Percentiles rank a stretch among this genome's conserved stretches.
Evolutionary conservation across 2,797 vertebrate species (phyloP).

Genomic region (Enteromius mattozi): DNA sequence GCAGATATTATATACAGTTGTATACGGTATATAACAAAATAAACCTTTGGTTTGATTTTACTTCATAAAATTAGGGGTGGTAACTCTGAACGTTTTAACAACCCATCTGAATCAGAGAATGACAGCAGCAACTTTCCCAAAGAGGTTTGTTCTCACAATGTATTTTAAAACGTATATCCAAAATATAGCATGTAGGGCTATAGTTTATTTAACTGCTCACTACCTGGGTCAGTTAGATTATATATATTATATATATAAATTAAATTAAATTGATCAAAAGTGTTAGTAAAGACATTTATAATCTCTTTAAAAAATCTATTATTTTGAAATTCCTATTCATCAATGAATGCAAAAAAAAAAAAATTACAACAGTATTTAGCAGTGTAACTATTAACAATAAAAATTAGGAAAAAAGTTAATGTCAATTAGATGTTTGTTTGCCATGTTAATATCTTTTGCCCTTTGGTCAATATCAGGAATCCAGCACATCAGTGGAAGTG

Average conservation of each 20-base stretch:
- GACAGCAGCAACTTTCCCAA: not conserved
- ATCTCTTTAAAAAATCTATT: not conserved
- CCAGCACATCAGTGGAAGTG: slow-evolving; percentile 64
- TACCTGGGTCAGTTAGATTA: not conserved
- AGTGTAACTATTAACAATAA: not conserved
- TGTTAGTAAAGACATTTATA: not conserved
- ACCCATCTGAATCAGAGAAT: slow-evolving; percentile 16
- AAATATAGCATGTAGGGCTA: not conserved
- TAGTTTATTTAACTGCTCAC: not conserved
- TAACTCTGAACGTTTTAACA: not conserved
- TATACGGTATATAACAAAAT: not conserved
- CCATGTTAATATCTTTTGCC: slow-evolving; percentile 3
- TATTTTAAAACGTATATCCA: slow-evolving; percentile 9
- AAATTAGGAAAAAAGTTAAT: not conserved
- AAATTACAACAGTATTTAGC: not conserved
- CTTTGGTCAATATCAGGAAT: slow-evolving; percentile 46
- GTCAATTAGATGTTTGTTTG: not conserved
- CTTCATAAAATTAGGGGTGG: slow-evolving; percentile 30
- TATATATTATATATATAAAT: no score
- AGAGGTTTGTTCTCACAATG: slow-evolving; percentile 29
- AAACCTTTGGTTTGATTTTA: not conserved
- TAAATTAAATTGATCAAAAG: not conserved
- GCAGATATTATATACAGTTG: not conserved
- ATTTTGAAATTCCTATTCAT: slow-evolving; percentile 2
- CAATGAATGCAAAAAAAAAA: not conserved